A percentile compares a stretch with the other conserved stretches of the same genome.
Conservation (phyloP, 2,888 invertebrate genomes). For the Acanthosepion lycidas region DNA sequence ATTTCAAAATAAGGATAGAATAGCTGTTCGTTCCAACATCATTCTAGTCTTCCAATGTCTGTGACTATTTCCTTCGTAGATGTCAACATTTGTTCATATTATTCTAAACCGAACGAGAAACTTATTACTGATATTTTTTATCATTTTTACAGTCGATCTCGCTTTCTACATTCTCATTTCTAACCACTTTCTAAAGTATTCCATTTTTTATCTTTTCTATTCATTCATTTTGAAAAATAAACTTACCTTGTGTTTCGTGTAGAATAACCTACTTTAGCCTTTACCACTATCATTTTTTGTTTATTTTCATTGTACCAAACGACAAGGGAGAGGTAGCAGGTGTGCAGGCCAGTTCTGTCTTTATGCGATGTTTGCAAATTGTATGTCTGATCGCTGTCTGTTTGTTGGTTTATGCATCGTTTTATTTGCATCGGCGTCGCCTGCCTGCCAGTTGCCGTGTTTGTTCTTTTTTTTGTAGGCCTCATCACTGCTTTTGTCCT, state of each 20-base stretch:
- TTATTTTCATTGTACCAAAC: neutral
- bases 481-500: neutral
- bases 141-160: too few species aligned
- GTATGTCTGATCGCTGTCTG: neutral
- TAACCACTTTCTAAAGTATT: too few species aligned
- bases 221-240: too few species aligned
- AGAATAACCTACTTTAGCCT: neutral
- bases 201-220: too few species aligned
- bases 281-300: neutral
- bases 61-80: too few species aligned
- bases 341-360: neutral
- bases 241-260: neutral
- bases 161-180: too few species aligned
- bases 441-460: neutral
- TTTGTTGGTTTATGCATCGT: neutral
- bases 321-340: conserved; percentile 11
- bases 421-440: neutral
- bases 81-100: too few species aligned
- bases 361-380: conserved; percentile 33
- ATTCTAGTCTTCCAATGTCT: too few species aligned
- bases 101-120: too few species aligned
- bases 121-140: too few species aligned
- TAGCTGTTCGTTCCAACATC: too few species aligned
- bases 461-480: neutral
- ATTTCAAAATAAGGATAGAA: too few species aligned